Conservation (phyloP, 2,888 invertebrate genomes). For the Germaria angustata region DNA sequence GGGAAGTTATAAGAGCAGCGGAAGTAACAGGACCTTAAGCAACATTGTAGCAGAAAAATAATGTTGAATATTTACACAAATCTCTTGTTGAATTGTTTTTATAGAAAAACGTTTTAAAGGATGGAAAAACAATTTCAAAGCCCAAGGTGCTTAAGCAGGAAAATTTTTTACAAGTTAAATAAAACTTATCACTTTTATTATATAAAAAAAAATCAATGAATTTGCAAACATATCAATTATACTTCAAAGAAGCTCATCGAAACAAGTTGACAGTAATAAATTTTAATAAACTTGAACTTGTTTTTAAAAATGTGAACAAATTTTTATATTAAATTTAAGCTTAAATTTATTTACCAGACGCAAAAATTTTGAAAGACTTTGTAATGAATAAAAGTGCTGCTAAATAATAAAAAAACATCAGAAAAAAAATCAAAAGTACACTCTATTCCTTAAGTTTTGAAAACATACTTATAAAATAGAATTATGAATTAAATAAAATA, state of each 20-base stretch:
- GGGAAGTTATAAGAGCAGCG: not conserved
- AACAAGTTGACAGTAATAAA: too few relatives aligned
- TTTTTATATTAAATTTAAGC: not conserved
- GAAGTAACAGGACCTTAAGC: constrained; percentile 3
- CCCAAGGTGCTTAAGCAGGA: constrained; percentile 7
- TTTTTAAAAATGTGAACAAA: too few relatives aligned
- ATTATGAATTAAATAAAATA: constrained; percentile 41
- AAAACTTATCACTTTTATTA: too few relatives aligned
- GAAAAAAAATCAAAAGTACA: not conserved
- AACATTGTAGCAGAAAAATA: not conserved
- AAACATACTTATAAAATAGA: constrained; percentile 7
- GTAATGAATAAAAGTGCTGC: constrained; percentile 29
- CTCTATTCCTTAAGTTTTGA: not conserved
- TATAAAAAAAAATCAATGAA: too few relatives aligned
- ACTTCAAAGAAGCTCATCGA: too few relatives aligned
- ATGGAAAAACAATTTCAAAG: not conserved
- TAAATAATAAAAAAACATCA: not conserved
- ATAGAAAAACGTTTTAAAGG: not conserved
- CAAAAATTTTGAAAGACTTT: not conserved
- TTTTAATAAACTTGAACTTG: too few relatives aligned
- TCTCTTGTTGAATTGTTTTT: not conserved
- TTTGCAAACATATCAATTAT: too few relatives aligned
- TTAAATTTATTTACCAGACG: not conserved
- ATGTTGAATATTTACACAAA: not conserved
- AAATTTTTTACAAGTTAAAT: too few relatives aligned